Evolutionary conservation across 2,113 vertebrate genomes (phyloP).

Genomic region (Manacus vitellinus): DNA sequence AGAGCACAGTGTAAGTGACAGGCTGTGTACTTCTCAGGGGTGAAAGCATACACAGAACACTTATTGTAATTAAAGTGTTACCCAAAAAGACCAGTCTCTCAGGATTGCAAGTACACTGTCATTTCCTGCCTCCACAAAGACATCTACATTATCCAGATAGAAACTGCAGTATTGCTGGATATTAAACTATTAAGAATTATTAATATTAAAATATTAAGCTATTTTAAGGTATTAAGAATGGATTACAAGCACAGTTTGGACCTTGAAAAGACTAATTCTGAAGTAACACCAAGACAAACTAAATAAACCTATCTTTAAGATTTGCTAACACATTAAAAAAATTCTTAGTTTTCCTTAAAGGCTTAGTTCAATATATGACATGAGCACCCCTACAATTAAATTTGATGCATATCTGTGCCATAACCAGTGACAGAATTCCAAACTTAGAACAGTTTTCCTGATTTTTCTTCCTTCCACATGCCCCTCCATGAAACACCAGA

Average conservation of each 20-base stretch:
- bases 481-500: background rate
- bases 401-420: background rate
- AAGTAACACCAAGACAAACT: background rate
- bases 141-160: background rate
- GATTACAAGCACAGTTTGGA: background rate
- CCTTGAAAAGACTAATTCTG: background rate
- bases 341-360: background rate
- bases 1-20: accelerated
- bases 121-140: background rate
- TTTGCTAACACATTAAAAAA: background rate
- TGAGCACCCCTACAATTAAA: background rate
- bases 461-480: background rate
- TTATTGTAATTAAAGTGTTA: background rate
- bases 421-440: background rate
- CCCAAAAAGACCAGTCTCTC: background rate
- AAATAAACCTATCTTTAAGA: background rate
- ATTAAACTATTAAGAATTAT: background rate
- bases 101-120: background rate
- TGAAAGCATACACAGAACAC: background rate
- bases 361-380: background rate
- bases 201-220: background rate
- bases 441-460: background rate
- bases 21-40: background rate
- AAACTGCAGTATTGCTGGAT: background rate
- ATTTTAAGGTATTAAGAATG: background rate